phyloP scores from a whole-genome alignment of 2,797 vertebrate species.

The Nyctibius grandis region DNA sequence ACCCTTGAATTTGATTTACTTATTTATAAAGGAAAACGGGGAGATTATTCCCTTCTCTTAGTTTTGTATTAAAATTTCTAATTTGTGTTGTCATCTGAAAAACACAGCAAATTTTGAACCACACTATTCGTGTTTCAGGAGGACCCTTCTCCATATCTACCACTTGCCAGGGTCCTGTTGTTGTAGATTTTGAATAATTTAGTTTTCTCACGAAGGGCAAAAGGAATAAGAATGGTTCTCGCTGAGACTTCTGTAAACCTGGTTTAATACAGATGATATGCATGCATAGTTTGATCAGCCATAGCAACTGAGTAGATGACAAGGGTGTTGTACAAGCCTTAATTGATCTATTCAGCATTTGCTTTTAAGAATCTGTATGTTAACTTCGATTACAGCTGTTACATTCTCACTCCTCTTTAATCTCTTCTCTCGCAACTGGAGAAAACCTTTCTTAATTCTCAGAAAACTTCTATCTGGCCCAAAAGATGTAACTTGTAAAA shows the following conservation, averaged over 20 bases:
- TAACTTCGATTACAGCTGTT: neutral
- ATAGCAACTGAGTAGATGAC: neutral
- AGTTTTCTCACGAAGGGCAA: neutral
- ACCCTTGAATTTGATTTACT: neutral
- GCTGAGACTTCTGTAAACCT: neutral
- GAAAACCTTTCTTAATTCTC: constrained; percentile 11
- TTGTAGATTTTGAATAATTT: neutral
- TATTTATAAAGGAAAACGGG: neutral
- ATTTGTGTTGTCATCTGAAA: neutral
- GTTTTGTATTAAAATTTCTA: neutral
- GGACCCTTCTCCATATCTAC: neutral
- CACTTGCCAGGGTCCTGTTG: neutral
- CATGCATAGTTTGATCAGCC: neutral
- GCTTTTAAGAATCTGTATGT: neutral
- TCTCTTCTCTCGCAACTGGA: neutral
- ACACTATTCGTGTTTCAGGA: neutral
- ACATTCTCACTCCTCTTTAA: neutral
- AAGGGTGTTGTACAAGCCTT: neutral
- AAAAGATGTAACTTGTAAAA: constrained; percentile 42
- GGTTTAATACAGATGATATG: neutral
- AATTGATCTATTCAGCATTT: neutral
- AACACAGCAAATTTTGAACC: neutral
- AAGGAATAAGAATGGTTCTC: neutral
- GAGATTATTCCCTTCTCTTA: neutral
- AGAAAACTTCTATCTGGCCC: neutral